Conservation (phyloP, 2,888 invertebrate species). For the Clivina fossor region DNA sequence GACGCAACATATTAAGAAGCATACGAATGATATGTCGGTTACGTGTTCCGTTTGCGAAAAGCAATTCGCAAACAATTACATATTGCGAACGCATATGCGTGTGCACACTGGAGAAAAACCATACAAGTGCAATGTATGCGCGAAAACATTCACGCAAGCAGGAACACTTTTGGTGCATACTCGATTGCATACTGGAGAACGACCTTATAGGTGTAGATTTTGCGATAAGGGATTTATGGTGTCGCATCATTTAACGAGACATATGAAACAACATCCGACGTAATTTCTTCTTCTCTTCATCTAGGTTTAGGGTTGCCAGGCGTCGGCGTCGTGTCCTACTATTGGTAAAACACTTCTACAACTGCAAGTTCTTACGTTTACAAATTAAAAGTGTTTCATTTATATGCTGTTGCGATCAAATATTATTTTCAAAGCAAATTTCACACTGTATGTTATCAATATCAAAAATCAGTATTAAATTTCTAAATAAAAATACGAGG, state of each 20-base stretch:
- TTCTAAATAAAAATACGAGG: too few relatives aligned
- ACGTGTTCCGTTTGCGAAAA: slow-evolving; percentile 38
- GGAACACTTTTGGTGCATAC: slow-evolving; percentile 23
- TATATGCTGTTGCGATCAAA: too few relatives aligned
- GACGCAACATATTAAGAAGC: not conserved
- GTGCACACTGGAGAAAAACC: slow-evolving; percentile 41
- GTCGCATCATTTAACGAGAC: not conserved
- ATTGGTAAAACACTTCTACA: too few relatives aligned
- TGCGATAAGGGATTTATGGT: slow-evolving; percentile 31
- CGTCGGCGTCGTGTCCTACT: too few relatives aligned
- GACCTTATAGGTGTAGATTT: slow-evolving; percentile 32
- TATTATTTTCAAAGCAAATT: too few relatives aligned
- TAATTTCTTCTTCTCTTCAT: too few relatives aligned
- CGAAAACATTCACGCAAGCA: slow-evolving; percentile 28
- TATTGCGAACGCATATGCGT: slow-evolving; percentile 41
- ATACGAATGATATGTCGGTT: not conserved
- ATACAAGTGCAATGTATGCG: slow-evolving; percentile 37
- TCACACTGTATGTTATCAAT: too few relatives aligned
- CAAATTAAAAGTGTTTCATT: too few relatives aligned
- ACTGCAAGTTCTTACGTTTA: too few relatives aligned
- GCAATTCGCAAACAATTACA: slow-evolving; percentile 39
- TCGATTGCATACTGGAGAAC: slow-evolving; percentile 33
- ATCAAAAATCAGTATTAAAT: too few relatives aligned
- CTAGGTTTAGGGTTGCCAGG: too few relatives aligned
- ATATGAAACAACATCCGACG: not conserved